Conservation (phyloP, 2,113 vertebrate species). For the Saccopteryx leptura region DNA sequence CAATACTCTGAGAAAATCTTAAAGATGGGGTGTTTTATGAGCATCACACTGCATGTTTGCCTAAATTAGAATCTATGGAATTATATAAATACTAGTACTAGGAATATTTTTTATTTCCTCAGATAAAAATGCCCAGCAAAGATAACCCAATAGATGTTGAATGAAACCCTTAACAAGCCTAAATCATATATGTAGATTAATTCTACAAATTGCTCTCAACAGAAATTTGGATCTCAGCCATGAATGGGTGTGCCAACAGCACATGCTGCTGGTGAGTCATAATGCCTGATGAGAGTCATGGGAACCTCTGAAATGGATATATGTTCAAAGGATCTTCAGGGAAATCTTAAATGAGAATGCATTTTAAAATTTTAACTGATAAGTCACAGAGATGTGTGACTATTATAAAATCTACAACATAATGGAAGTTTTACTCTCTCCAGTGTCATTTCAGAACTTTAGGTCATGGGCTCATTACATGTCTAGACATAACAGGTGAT, state of each 20-base stretch:
- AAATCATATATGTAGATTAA: conserved; percentile 68
- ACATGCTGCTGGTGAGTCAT: not conserved
- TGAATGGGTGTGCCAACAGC: not conserved
- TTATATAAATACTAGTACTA: conserved; percentile 54
- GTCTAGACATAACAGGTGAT: not conserved
- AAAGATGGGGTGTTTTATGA: conserved; percentile 49
- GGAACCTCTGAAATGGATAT: conserved; percentile 48
- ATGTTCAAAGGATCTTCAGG: conserved; percentile 57
- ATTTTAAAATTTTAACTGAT: conserved; percentile 56
- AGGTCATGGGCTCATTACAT: not conserved
- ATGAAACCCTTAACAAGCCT: conserved; percentile 38
- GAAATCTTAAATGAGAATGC: conserved; percentile 50
- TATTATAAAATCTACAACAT: conserved; percentile 45
- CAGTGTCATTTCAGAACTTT: conserved; percentile 11
- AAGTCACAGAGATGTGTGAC: conserved; percentile 25
- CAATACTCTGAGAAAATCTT: conserved; percentile 42
- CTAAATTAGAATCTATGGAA: conserved; percentile 75
- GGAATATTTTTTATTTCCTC: conserved; percentile 61
- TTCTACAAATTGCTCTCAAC: conserved; percentile 63
- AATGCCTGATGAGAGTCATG: conserved; percentile 34
- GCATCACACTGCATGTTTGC: not conserved
- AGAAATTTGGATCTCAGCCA: not conserved
- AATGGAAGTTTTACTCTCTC: not conserved
- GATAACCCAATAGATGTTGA: conserved; percentile 72
- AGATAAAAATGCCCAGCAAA: conserved; percentile 53